A percentile compares a stretch with the other conserved stretches of the same genome.
Conservation (phyloP, 2,113 vertebrate genomes). For the Engystomops pustulosus region DNA sequence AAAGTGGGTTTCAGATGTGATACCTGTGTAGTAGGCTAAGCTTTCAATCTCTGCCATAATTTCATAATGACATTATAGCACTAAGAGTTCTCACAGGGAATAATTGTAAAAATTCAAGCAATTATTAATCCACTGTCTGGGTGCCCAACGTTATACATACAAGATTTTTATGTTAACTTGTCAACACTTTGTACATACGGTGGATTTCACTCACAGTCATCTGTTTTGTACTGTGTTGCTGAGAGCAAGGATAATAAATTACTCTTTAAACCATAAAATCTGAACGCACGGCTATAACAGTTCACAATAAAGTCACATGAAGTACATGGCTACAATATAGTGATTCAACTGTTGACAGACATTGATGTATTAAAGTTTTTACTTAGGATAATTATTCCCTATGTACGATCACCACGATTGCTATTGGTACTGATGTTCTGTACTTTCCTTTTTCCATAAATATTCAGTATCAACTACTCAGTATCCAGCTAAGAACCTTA, state of each 20-base stretch:
- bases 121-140: neutral
- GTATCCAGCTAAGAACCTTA: neutral
- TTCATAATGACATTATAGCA: too few species aligned
- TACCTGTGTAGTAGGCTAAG: too few species aligned
- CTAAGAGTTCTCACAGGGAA: too few species aligned
- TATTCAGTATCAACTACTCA: constrained; percentile 6
- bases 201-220: neutral
- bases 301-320: neutral
- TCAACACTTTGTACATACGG: neutral
- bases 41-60: too few species aligned
- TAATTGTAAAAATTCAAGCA: too few species aligned
- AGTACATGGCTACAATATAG: neutral
- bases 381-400: neutral
- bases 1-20: too few species aligned
- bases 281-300: neutral
- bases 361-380: neutral
- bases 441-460: neutral
- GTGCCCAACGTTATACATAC: neutral
- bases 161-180: neutral
- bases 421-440: neutral
- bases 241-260: neutral
- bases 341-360: neutral
- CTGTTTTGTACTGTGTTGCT: neutral
- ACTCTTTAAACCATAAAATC: neutral
- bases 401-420: neutral